A percentile compares a stretch with the other conserved stretches of the same genome.
These are phyloP conservation scores for Papilio dardanus DNA, from an alignment of 1,140 invertebrate genomes.

Conservation along the genomic window DNA sequence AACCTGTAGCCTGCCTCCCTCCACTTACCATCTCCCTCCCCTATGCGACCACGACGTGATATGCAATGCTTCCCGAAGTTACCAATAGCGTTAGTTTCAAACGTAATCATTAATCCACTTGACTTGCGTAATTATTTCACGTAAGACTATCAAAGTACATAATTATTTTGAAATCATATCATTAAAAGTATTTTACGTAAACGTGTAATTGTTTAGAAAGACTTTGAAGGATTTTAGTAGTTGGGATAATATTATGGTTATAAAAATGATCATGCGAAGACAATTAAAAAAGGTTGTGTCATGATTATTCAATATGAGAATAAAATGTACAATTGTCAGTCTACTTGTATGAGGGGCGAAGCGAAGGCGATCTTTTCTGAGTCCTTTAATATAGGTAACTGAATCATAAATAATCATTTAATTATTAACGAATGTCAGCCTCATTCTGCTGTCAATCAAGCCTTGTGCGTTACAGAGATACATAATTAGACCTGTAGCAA, in stretches of 20 bases:
- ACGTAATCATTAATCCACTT: neutral
- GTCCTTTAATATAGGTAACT: no score
- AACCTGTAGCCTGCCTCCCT: constrained; percentile 53
- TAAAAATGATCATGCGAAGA: no score
- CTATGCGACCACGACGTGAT: constrained; percentile 39
- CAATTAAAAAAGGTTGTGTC: no score
- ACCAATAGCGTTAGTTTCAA: constrained; percentile 40
- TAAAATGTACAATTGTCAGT: no score
- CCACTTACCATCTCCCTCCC: constrained; percentile 40
- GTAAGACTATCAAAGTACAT: neutral
- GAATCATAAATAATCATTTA: constrained; percentile 3
- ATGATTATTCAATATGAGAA: no score
- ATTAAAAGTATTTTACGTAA: neutral
- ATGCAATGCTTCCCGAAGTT: constrained; percentile 44
- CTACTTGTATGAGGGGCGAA: no score
- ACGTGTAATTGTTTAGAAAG: neutral
- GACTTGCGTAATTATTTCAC: constrained; percentile 4
- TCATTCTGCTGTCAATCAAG: constrained; percentile 17
- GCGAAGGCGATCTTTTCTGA: no score
- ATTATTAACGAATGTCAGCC: neutral
- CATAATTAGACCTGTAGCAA: neutral
- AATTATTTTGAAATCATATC: neutral
- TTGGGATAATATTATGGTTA: neutral
- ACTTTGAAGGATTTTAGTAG: neutral
- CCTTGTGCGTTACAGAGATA: neutral